Base-by-base conservation (phyloP, 2,888 invertebrate species). In the Punctoribates punctum region DNA sequence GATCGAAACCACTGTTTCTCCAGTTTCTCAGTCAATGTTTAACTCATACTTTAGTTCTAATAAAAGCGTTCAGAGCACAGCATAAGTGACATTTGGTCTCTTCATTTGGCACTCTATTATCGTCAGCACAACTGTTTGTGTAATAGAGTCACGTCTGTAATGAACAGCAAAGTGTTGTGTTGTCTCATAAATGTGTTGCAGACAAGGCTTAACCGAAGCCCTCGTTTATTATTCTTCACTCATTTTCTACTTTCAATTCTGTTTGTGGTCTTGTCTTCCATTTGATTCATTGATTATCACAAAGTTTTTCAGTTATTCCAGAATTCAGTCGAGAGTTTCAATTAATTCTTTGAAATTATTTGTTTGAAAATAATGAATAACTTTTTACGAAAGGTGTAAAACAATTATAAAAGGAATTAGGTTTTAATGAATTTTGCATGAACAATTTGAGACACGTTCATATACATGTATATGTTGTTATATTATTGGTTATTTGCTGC, bases 61-160 rank as follows among this genome's bases (percentile, higher is more conserved):
- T 65, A 65, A 13, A 65, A 34, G 65, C 17, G 13, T 42, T 42
- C 9, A 11, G 13, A 5, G 42, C 9, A 42, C 42, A 42, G 13
- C 34, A 23, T 17, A 65, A 57, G 23, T n/a, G 38, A 38, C 34
- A 65, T 60, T 60, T 13, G 29, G n/a, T 65, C 65, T 34, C 65
- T 65, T 65, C 65, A 65, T 65, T 65, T 65, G 17, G 29, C 17
- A 34, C 34, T 34, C 38, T 34, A 23, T 57, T 57, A 57, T 20
- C 11, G 25, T 13, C 57, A 38, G 4, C 15, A 15, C 1, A 65
- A 20, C 29, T 38, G 27, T 13, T 65, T 65, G 29, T 65, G 65
- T 34, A 65, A 65, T 65, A 65, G 65, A 8, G 29, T 65, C 65
- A 65, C 65, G 65, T 65, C 34, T 13, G 13, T 65, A 65, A 65